phyloP scores from a whole-genome alignment of 92 coral and sea anemone species.

The Porites lobata region DNA sequence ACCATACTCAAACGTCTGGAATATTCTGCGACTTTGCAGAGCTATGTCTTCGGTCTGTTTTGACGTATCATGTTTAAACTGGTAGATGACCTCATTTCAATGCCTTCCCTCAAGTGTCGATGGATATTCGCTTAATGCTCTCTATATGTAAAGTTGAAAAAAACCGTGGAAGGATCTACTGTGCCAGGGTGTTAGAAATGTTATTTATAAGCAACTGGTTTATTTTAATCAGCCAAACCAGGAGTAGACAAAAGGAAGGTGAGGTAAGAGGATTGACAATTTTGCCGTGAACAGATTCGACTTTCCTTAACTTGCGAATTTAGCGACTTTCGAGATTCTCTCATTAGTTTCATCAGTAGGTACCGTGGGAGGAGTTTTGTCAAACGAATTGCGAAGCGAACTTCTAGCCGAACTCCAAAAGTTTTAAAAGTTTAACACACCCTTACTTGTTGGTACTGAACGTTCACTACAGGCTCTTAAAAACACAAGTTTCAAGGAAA shows the following conservation, averaged over 20 bases:
- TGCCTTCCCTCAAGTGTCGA: too few relatives aligned
- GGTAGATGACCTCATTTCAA: too few relatives aligned
- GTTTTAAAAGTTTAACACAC: conserved; percentile 21
- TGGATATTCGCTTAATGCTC: too few relatives aligned
- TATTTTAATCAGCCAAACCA: conserved; percentile 72
- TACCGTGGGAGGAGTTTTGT: background rate
- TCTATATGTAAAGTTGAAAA: too few relatives aligned
- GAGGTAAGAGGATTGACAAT: conserved; percentile 62
- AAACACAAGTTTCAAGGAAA: background rate
- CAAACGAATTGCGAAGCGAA: conserved; percentile 59
- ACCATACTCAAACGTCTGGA: too few relatives aligned
- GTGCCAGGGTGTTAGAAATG: conserved; percentile 32
- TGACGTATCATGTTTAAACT: too few relatives aligned
- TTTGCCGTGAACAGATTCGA: conserved; percentile 67
- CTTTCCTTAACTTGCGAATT: conserved; percentile 68
- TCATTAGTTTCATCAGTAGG: conserved; percentile 51
- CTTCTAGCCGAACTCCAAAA: conserved; percentile 54
- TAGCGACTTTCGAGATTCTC: conserved; percentile 65
- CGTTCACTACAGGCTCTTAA: conserved; percentile 10
- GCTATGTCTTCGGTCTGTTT: too few relatives aligned
- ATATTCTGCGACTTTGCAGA: too few relatives aligned
- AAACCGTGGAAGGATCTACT: background rate
- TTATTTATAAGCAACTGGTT: conserved; percentile 65
- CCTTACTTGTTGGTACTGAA: background rate
- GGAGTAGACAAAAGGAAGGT: conserved; percentile 22